A percentile compares a stretch with the other conserved stretches of the same genome.
phyloP scores from a whole-genome alignment of 1,140 invertebrate genomes.

The Cyclina sinensis region DNA sequence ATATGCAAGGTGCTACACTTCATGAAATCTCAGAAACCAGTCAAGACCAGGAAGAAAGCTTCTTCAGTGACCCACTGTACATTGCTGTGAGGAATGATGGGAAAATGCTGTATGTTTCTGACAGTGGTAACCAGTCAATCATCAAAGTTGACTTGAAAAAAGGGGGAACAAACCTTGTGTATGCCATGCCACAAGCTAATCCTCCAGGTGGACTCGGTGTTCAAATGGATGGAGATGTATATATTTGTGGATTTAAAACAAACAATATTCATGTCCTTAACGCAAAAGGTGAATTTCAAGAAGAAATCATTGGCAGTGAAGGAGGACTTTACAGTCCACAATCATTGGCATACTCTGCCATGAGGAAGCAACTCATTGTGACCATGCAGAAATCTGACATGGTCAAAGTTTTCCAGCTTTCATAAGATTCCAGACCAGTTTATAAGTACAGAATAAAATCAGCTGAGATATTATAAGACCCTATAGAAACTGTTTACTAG shows the following conservation, averaged over 20 bases:
- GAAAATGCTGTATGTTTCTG: constrained; percentile 48
- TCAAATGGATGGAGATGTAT: constrained; percentile 39
- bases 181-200: neutral
- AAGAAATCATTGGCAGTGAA: constrained; percentile 39
- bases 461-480: too few species aligned
- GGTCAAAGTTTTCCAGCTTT: constrained; percentile 55
- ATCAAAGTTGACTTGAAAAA: constrained; percentile 35
- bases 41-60: constrained; percentile 54
- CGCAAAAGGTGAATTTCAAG: neutral
- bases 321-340: constrained; percentile 49
- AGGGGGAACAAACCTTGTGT: neutral
- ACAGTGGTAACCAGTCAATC: constrained; percentile 60
- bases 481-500: too few species aligned
- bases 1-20: constrained; percentile 46
- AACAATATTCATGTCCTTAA: constrained; percentile 43
- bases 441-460: too few species aligned
- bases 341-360: constrained; percentile 43
- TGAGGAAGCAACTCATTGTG: constrained; percentile 12
- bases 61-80: constrained; percentile 61
- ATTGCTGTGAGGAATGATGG: constrained; percentile 55
- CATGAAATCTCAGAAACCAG: constrained; percentile 11
- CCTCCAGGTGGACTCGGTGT: constrained; percentile 43
- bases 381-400: constrained; percentile 58
- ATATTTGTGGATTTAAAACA: constrained; percentile 45
- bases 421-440: neutral